phyloP scores from a whole-genome alignment of 2,113 vertebrate species.

The Aegithalos caudatus region DNA sequence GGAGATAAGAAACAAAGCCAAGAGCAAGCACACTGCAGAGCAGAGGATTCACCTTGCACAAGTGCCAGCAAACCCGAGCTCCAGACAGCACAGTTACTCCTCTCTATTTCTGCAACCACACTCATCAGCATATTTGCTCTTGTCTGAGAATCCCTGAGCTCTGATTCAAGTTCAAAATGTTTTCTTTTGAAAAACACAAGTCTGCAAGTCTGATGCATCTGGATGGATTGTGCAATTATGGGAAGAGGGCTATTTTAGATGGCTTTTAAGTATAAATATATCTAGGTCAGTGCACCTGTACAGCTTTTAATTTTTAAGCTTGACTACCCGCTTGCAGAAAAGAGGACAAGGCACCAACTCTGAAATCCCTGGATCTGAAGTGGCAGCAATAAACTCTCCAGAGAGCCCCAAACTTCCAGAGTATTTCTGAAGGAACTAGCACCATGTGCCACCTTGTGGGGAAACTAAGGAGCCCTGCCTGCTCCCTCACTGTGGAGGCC shows the following conservation, averaged over 20 bases:
- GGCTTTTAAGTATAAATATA: not conserved
- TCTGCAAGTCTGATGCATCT: not conserved
- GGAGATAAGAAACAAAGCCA: not conserved
- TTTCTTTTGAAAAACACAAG: not conserved
- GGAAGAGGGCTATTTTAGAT: not conserved
- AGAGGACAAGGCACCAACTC: not conserved
- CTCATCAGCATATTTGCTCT: not conserved
- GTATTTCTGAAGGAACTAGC: not conserved
- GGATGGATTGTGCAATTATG: not conserved
- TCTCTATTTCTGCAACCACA: not conserved
- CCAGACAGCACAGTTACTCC: not conserved
- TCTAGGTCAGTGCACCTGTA: conserved; percentile 45
- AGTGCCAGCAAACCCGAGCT: not conserved
- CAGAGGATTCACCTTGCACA: not conserved
- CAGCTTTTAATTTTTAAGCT: conserved; percentile 29
- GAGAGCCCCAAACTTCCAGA: not conserved
- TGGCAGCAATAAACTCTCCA: conserved; percentile 4
- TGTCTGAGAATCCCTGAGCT: not conserved
- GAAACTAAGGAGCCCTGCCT: not conserved
- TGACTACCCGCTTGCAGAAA: not conserved
- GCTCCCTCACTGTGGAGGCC: not conserved
- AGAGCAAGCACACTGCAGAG: not conserved
- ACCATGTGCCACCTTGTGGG: conserved; percentile 63
- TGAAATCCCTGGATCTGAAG: not conserved
- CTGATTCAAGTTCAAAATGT: not conserved